Conservation (phyloP, 2,113 vertebrate genomes). For the Crotalus helleri region DNA sequence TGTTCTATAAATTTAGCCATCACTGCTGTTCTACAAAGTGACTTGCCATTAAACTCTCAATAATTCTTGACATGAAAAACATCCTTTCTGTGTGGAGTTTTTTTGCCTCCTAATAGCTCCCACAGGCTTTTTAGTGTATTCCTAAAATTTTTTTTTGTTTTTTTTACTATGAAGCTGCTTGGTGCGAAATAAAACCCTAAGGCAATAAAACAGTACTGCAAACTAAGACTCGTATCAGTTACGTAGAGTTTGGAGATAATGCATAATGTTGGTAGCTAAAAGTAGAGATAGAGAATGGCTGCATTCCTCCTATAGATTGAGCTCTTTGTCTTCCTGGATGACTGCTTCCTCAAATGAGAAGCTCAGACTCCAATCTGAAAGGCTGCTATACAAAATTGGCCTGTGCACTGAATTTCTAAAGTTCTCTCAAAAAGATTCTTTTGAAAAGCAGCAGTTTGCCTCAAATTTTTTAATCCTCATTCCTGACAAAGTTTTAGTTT, state of each 20-base stretch:
- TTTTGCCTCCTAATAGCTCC: not conserved
- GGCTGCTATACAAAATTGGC: not conserved
- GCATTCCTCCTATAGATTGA: not conserved
- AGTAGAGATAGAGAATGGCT: not conserved
- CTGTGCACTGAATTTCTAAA: not conserved
- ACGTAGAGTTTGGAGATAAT: not conserved
- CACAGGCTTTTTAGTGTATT: accelerated
- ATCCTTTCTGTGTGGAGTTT: not conserved
- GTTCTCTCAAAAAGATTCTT: not conserved
- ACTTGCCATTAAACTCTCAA: not conserved
- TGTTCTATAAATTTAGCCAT: not conserved
- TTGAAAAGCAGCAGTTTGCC: not conserved
- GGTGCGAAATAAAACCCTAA: not conserved
- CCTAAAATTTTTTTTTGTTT: not conserved
- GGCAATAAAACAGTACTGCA: not conserved
- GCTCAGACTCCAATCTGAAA: not conserved
- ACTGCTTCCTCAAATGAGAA: not conserved
- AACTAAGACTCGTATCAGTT: not conserved
- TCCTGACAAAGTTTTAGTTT: not conserved
- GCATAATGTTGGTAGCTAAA: not conserved
- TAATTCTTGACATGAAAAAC: not conserved
- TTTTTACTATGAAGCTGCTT: not conserved
- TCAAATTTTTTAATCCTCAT: not conserved
- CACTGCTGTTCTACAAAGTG: not conserved
- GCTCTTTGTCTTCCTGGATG: not conserved